Conservation (phyloP, 2,888 invertebrate genomes). For the Saturnia japonica region DNA sequence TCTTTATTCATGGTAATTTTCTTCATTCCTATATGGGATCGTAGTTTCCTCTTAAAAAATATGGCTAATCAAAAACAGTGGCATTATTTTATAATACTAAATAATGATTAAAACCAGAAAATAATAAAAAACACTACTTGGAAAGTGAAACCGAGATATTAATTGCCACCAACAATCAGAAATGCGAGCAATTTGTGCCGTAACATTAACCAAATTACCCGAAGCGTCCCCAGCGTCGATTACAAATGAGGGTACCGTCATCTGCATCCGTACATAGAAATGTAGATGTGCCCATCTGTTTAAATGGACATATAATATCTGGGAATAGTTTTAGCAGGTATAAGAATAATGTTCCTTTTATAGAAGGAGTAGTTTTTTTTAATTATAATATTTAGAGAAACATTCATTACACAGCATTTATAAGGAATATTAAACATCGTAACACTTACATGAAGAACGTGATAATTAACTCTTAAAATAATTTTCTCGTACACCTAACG, state of each 20-base stretch:
- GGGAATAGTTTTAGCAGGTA: background rate
- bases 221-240: slow-evolving; percentile 6
- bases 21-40: too few relatives aligned
- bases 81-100: background rate
- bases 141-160: slow-evolving; percentile 2
- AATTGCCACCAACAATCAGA: background rate
- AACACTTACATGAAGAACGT: background rate
- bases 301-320: background rate
- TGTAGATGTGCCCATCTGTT: slow-evolving; percentile 8
- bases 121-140: background rate
- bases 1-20: too few relatives aligned
- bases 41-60: too few relatives aligned
- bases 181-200: slow-evolving; percentile 5
- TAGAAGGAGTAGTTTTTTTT: background rate
- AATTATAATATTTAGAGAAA: background rate
- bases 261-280: slow-evolving; percentile 7
- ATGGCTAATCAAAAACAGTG: background rate
- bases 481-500: too few relatives aligned
- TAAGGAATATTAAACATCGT: background rate
- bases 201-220: slow-evolving; percentile 10
- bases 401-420: background rate
- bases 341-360: background rate
- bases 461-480: background rate
- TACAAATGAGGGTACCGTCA: slow-evolving; percentile 1
- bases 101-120: background rate